Conservation (phyloP, 2,888 invertebrate species). For the Creontiades dilutus region DNA sequence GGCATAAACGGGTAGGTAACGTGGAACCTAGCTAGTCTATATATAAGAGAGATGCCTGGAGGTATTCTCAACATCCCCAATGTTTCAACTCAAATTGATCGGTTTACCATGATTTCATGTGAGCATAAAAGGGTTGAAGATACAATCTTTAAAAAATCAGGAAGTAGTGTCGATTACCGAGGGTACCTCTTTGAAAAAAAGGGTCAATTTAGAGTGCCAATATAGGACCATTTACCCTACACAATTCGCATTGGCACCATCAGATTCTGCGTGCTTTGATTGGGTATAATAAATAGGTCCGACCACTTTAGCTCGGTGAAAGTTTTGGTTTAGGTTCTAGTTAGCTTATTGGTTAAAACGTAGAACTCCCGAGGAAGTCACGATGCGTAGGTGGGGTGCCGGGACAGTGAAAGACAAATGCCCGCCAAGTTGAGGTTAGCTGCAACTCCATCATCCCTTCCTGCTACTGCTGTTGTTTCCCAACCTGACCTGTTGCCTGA, state of each 20-base stretch:
- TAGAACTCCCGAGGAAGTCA: background rate
- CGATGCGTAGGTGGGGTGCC: background rate
- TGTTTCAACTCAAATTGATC: no score
- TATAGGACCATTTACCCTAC: no score
- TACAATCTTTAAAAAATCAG: no score
- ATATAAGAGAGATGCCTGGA: no score
- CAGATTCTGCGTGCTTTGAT: background rate
- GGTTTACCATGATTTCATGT: no score
- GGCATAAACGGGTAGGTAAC: no score
- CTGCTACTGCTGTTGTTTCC: constrained; percentile 20
- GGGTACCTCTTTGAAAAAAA: no score
- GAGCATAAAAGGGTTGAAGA: no score
- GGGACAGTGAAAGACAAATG: constrained; percentile 26
- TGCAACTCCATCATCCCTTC: constrained; percentile 38
- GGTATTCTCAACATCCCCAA: no score
- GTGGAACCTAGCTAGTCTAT: no score
- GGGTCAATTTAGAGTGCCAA: no score
- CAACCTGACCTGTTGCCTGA: constrained; percentile 39
- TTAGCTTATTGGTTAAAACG: background rate
- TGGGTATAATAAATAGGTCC: background rate
- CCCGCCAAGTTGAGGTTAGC: constrained; percentile 42
- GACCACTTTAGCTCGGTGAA: background rate
- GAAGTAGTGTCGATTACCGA: no score
- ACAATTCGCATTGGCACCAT: background rate
- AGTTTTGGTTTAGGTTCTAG: background rate